phyloP scores from a whole-genome alignment of 2,888 invertebrate species.

The Drosophila kambysellisi region DNA sequence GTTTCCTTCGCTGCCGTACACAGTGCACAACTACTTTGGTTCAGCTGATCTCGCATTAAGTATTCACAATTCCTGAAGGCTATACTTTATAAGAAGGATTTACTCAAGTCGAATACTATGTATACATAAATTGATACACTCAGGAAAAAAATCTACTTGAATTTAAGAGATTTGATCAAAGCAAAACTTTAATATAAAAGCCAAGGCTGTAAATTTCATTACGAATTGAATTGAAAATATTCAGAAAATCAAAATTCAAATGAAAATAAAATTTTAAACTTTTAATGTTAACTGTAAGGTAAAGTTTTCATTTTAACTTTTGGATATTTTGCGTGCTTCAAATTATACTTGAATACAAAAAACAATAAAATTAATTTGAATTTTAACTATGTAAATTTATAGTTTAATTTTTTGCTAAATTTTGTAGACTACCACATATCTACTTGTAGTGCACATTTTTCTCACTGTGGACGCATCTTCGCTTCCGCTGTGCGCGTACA shows the following conservation, averaged over 20 bases:
- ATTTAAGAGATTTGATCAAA: too few relatives aligned
- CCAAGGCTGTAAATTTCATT: too few relatives aligned
- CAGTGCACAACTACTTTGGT: background rate
- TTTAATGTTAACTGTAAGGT: background rate
- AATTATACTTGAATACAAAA: too few relatives aligned
- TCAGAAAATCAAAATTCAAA: too few relatives aligned
- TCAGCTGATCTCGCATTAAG: slow-evolving; percentile 1
- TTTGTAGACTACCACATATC: background rate
- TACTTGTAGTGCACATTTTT: too few relatives aligned
- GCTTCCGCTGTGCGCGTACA: slow-evolving; percentile 36
- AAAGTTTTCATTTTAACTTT: too few relatives aligned
- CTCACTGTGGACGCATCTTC: slow-evolving; percentile 35
- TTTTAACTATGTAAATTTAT: background rate
- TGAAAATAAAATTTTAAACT: background rate
- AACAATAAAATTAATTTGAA: background rate
- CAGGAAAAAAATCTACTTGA: background rate
- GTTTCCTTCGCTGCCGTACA: slow-evolving; percentile 18
- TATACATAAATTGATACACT: background rate
- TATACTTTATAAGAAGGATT: background rate
- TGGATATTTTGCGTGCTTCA: background rate
- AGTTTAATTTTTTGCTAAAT: background rate
- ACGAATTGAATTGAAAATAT: too few relatives aligned
- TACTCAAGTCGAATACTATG: background rate
- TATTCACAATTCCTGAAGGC: background rate
- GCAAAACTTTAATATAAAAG: background rate